Evolutionary conservation across 2,888 invertebrate genomes (phyloP), one percentile per base, ranked within the genome.

Genomic region (Dorcus hopei): DNA sequence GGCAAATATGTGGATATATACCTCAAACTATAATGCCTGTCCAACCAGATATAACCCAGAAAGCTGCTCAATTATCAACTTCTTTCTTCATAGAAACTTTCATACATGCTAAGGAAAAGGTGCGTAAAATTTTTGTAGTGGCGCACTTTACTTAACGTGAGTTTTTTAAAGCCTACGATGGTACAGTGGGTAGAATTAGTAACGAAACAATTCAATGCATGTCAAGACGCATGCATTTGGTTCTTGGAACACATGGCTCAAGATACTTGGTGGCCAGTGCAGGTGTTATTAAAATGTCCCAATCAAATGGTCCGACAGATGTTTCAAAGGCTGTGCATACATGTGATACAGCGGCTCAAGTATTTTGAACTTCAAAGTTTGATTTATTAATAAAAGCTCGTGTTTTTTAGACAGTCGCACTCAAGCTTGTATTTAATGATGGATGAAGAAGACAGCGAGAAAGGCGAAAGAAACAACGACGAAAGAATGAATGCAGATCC

Each of bases 261-360:
- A 61, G 91, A 95, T 74, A 93, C 94, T 48, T 95, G 95, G 91
- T 97, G 96, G 95, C 95, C 95, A 3, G 91, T 95, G 73, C 93
- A 93, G 81, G 85, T 85, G 65, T 83, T 97, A 74, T 90, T 97
- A 75, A 95, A 95, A 79, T 97, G 97, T 79, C 95, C 96, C 38
- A 96, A 95, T 82, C 95, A 96, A 80, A 95, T 95, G 89, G 95
- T 96, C 59, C 85, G 95, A 66, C 95, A 95, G 81, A 95, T 97
- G 94, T 96, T 96, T 81, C 95, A 95, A 80, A 85, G 96, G 71
- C 85, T 97, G 70, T 92, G 95, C 74, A 93, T 96, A 77, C 96
- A 96, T 78, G 96, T 96, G 63, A 94, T 97, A 79, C 93, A 93
- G 77, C 87, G 93, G 75, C 82, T 96, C 66, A 87, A 89, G 88